Percentiles rank a stretch among this genome's conserved stretches.
These are phyloP conservation scores for Prionailurus bengalensis DNA, from an alignment of 2,113 vertebrate species.

Conservation along the genomic window DNA sequence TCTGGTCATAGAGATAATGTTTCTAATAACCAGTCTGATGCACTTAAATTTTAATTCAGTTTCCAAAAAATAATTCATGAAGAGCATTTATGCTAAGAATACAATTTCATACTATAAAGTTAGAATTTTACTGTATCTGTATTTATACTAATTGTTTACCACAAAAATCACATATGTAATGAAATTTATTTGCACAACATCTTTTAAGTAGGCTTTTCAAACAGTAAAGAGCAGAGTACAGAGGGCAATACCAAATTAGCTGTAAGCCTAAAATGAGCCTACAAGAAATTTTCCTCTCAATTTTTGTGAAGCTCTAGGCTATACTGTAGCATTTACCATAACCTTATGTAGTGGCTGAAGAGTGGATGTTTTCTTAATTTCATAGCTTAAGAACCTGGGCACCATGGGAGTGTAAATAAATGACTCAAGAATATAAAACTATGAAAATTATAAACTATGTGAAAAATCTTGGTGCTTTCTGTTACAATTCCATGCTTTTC, in stretches of 20 bases:
- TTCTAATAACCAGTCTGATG: neutral
- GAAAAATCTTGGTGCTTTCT: neutral
- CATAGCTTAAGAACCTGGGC: neutral
- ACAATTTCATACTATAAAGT: neutral
- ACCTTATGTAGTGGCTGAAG: neutral
- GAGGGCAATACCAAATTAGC: neutral
- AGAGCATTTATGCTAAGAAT: neutral
- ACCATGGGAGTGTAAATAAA: neutral
- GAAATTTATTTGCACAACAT: neutral
- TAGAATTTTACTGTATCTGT: neutral
- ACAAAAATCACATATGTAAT: neutral
- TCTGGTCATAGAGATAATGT: neutral
- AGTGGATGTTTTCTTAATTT: neutral
- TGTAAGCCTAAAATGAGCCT: neutral
- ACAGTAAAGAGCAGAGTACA: neutral
- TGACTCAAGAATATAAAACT: neutral
- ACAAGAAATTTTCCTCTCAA: neutral
- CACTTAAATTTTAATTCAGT: neutral
- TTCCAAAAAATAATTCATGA: neutral
- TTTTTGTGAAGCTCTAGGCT: neutral
- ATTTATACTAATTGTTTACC: neutral
- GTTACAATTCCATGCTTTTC: neutral
- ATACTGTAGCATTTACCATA: neutral
- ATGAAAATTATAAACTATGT: neutral
- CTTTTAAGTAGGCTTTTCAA: neutral